Conservation (phyloP, 1,140 invertebrate genomes). For the Hylaeus anthracinus region DNA sequence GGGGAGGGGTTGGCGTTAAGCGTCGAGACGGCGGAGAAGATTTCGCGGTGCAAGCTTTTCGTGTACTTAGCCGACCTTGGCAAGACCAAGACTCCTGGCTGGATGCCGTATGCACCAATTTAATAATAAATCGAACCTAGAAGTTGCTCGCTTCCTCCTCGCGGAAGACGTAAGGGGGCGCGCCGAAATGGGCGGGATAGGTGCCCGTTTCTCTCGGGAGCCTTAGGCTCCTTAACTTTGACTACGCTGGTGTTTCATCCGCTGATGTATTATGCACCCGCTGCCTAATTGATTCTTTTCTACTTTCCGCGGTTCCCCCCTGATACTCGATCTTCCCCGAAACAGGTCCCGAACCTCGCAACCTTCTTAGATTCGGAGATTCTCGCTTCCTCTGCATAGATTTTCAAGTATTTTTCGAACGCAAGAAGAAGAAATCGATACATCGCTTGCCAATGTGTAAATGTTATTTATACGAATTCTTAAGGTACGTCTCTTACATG, state of each 20-base stretch:
- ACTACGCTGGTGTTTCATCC: conserved; percentile 64
- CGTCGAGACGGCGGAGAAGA: conserved; percentile 37
- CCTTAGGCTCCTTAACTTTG: conserved; percentile 73
- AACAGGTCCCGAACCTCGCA: background rate
- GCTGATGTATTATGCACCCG: conserved; percentile 74
- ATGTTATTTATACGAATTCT: no score
- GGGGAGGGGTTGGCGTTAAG: conserved; percentile 18
- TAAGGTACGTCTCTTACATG: no score
- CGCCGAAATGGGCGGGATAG: conserved; percentile 51
- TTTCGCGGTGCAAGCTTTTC: conserved; percentile 49
- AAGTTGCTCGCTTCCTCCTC: conserved; percentile 76
- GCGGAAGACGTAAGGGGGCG: conserved; percentile 57
- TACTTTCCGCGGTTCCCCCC: conserved; percentile 8
- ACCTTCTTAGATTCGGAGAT: no score
- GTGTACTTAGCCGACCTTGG: conserved; percentile 53
- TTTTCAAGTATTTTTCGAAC: no score
- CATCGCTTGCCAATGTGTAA: no score
- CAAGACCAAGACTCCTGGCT: conserved; percentile 28
- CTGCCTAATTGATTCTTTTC: conserved; percentile 74
- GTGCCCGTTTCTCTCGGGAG: conserved; percentile 73
- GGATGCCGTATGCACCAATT: conserved; percentile 53
- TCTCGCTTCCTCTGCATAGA: no score
- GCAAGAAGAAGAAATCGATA: no score
- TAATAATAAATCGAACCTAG: conserved; percentile 78
- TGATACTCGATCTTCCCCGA: conserved; percentile 12